phyloP scores from a whole-genome alignment of 2,888 invertebrate species.

The Leptothorax acervorum region DNA sequence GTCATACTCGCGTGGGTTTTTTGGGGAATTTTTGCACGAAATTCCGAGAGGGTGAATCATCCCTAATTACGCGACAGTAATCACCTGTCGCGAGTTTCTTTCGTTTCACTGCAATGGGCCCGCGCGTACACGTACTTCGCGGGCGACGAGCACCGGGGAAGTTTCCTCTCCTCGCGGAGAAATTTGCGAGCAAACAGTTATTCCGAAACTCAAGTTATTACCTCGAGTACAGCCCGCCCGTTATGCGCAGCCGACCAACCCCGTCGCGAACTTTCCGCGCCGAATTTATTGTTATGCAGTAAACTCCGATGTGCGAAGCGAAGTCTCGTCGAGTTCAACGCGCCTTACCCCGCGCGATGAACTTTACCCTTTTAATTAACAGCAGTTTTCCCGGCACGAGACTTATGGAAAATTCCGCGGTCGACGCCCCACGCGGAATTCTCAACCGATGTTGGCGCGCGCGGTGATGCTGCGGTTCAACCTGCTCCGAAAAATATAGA shows the following conservation, averaged over 20 bases:
- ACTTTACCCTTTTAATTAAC: conserved; percentile 55
- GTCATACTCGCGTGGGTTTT: neutral
- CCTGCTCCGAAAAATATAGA: neutral
- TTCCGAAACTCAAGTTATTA: conserved; percentile 54
- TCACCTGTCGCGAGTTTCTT: conserved; percentile 10
- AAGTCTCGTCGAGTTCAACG: conserved; percentile 30
- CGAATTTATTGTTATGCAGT: conserved; percentile 54
- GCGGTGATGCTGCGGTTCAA: neutral
- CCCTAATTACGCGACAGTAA: neutral
- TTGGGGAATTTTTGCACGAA: neutral
- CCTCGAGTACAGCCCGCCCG: conserved; percentile 3
- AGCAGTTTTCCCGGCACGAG: conserved; percentile 39
- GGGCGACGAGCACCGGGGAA: neutral
- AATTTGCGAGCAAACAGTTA: conserved; percentile 50
- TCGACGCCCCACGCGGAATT: neutral
- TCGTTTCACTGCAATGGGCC: neutral
- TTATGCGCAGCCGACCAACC: conserved; percentile 35
- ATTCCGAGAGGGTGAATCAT: conserved; percentile 10
- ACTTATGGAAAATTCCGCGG: conserved; percentile 47
- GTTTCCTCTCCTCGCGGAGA: conserved; percentile 28
- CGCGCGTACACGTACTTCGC: neutral
- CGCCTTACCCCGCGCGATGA: conserved; percentile 26
- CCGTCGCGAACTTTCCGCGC: conserved; percentile 37
- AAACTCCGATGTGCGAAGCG: conserved; percentile 9
- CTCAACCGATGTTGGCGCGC: neutral